Base-by-base conservation (phyloP, 2,797 vertebrate genomes). In the Bucorvus abyssinicus region DNA sequence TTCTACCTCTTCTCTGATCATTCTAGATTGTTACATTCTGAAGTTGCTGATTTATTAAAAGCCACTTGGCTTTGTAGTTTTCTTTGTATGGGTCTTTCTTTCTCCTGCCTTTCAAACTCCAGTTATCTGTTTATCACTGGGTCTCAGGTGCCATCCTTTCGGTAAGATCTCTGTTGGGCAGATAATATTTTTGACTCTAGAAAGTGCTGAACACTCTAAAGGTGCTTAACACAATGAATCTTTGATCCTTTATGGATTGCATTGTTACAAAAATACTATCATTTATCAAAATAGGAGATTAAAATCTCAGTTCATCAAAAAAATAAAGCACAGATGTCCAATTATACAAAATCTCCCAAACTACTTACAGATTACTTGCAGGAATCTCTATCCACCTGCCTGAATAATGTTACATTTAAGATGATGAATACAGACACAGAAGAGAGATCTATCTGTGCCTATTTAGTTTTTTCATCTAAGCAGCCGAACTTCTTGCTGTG, bases 31-130 rank as follows among this genome's bases (percentile, higher is more conserved):
- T 47, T 79, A 36, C 69, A 79, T 56, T 45, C 55, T 69, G 69
- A 84, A 91, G 26, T 40, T 84, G 63, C 53, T 91, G 77, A 76
- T 88, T 75, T 81, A 87, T 92, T 87, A 61, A 95, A 93, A 90
- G 45, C 36, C 42, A 73, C 34, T 36, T 53, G 22, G 19, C 55
- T 95, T 82, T 74, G 67, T 45, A 79, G 76, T 55, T 92, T 63
- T 70, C n/a, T 86, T 93, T 92, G 30, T 60, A 78, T 34, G 57
- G 26, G n/a, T 82, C 55, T 77, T 20, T 87, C 70, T 85, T 82
- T 74, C 59, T 61, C 30, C 61, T 81, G 59, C 50, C 40, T 88
- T 90, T 92, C 57, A 88, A 75, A 69, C 23, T 12, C 19, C 61
- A 55, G 19, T 86, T 95, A 89, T 34, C 84, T 79, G 27, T 56